Evolutionary conservation across 2,113 vertebrate genomes (phyloP).

Genomic region (Tragelaphus imberbis): DNA sequence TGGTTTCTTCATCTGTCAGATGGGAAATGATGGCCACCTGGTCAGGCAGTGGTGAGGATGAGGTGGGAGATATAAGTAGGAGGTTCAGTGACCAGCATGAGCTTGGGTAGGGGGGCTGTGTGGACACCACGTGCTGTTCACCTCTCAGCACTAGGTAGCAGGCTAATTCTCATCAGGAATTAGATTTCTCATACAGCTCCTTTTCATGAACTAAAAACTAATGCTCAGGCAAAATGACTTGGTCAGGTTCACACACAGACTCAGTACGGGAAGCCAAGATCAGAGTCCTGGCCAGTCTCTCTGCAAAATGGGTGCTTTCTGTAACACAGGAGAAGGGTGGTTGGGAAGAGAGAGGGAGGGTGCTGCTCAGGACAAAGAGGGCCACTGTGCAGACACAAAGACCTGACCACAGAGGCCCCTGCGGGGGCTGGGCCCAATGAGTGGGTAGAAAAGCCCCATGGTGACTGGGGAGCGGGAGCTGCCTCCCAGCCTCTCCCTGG

Average conservation of each 20-base stretch:
- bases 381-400: slow-evolving; percentile 65
- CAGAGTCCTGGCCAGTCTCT: neutral
- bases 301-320: slow-evolving; percentile 4
- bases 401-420: slow-evolving; percentile 21
- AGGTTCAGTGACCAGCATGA: neutral
- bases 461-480: neutral
- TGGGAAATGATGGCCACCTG: neutral
- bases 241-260: neutral
- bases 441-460: neutral
- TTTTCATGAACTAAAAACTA: neutral
- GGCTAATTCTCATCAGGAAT: neutral
- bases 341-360: neutral
- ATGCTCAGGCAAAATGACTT: neutral
- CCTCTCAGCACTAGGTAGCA: neutral
- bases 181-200: neutral
- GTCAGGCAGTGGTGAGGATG: neutral
- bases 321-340: neutral
- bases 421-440: neutral
- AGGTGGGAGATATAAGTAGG: neutral
- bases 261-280: neutral
- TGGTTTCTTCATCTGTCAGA: neutral
- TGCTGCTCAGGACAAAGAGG: slow-evolving; percentile 52
- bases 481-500: neutral
- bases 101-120: neutral
- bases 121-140: neutral